These are phyloP conservation scores for Intellagama lesueurii DNA, from an alignment of 2,797 vertebrate genomes.

Conservation along the genomic window DNA sequence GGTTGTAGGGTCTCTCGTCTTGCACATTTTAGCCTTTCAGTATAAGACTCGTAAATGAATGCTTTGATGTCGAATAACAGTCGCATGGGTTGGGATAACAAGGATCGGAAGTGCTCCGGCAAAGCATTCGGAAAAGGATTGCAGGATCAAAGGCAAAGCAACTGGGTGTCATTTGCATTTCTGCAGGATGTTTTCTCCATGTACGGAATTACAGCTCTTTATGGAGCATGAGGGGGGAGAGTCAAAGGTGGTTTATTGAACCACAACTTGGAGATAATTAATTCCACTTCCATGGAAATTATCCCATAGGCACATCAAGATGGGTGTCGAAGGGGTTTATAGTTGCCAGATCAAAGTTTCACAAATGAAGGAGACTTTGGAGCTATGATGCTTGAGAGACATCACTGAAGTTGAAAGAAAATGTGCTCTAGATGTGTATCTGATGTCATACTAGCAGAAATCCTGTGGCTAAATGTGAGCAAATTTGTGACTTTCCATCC, in stretches of 20 bases:
- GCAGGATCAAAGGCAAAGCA: constrained; percentile 19
- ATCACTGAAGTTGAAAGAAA: background rate
- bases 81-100: background rate
- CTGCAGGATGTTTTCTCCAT: background rate
- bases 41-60: constrained; percentile 23
- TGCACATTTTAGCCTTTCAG: constrained; percentile 35
- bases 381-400: background rate
- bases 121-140: constrained; percentile 32
- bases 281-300: background rate
- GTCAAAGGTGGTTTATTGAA: background rate
- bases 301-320: background rate
- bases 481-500: no score
- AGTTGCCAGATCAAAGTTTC: background rate
- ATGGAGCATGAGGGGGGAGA: no score
- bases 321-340: background rate
- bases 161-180: constrained; percentile 1
- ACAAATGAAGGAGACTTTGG: background rate
- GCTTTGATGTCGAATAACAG: constrained; percentile 31
- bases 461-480: no score
- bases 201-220: background rate
- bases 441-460: no score
- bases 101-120: constrained; percentile 20
- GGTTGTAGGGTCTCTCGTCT: background rate
- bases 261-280: background rate
- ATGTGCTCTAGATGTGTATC: background rate